Percentiles rank a stretch among this genome's conserved stretches.
Conservation (phyloP, 2,113 vertebrate genomes). For the Anas platyrhynchos region DNA sequence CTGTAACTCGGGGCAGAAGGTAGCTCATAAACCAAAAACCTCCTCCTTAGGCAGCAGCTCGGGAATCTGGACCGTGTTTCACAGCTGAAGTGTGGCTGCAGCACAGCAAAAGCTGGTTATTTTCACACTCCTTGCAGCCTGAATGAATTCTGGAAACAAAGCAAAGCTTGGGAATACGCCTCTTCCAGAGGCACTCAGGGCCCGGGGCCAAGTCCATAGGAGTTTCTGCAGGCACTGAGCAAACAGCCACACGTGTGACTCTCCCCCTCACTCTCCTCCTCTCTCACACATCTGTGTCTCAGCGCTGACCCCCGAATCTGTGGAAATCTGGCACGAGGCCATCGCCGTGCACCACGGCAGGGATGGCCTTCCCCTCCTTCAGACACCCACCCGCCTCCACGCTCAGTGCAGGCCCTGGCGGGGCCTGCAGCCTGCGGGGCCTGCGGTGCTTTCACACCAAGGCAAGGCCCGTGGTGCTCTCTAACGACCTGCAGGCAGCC, state of each 20-base stretch:
- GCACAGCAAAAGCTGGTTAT: neutral
- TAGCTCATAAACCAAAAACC: neutral
- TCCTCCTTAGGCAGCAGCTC: neutral
- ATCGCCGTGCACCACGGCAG: neutral
- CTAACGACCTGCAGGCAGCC: neutral
- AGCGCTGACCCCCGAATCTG: conserved; percentile 13
- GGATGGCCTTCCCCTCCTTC: neutral
- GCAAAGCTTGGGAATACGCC: neutral
- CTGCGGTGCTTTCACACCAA: neutral
- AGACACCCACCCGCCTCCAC: neutral
- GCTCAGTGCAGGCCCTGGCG: neutral
- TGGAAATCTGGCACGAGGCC: neutral
- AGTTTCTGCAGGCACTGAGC: neutral
- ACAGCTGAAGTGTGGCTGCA: neutral
- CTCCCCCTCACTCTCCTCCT: neutral
- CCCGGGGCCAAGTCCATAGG: neutral
- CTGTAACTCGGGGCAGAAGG: rapidly evolving
- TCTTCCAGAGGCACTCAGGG: conserved; percentile 16
- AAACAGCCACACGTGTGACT: neutral
- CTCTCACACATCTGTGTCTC: conserved; percentile 25
- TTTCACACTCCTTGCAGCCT: neutral
- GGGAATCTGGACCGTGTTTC: neutral
- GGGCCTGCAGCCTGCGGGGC: neutral
- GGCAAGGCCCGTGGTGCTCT: rapidly evolving
- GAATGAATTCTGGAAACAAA: conserved; percentile 29